Evolutionary conservation across 92 coral and sea anemone genomes (phyloP), one percentile per base, ranked within the genome.

Genomic region (Blastomussa wellsi): DNA sequence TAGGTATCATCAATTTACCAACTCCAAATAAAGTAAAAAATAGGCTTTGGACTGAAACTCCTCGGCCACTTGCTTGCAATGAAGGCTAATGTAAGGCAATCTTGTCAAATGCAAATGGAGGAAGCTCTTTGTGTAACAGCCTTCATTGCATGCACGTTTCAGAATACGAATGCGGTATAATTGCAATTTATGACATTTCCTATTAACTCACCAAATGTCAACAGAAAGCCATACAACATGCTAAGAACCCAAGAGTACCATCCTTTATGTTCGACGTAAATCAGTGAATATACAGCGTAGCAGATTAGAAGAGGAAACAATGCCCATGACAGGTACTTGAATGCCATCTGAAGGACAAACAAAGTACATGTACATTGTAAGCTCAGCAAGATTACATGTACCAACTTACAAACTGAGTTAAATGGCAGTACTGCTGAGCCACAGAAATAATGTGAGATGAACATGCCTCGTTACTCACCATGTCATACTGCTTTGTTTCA

Each of bases 231-330:
- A 84, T 95, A 97, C 38, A 97, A 77, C 99, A 97, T 97, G 83
- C 98, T 91, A 29, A 97, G 89, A n/a, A 97, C 92, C 99, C 99
- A 97, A 3, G 99, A 97, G 52, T 97, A 97, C 99, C 99, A 97
- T 32, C 99, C 97, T 81, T 95, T 97, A 91, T 97, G 99, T 62
- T 97, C 99, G 37, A 91, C 93, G 59, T 95, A 97, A 32, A 97
- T 36, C 68, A 97, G 70, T 29, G 99, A 97, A 79, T 97, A 97
- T 20, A 97, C 83, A 42, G 95, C 90, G 39, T 97, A 97, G 75
- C 97, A 89, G 3, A 92, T 38, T 65, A 97, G 79, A 76, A 97
- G 52, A 0, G 99, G 99, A 81, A 97, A 97, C 53, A 97, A 85
- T 31, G 88, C 84, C 99, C 99, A 97, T 4, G 99, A 95, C 77